phyloP scores from a whole-genome alignment of 2,113 vertebrate genomes.

The Xiphias gladius region DNA sequence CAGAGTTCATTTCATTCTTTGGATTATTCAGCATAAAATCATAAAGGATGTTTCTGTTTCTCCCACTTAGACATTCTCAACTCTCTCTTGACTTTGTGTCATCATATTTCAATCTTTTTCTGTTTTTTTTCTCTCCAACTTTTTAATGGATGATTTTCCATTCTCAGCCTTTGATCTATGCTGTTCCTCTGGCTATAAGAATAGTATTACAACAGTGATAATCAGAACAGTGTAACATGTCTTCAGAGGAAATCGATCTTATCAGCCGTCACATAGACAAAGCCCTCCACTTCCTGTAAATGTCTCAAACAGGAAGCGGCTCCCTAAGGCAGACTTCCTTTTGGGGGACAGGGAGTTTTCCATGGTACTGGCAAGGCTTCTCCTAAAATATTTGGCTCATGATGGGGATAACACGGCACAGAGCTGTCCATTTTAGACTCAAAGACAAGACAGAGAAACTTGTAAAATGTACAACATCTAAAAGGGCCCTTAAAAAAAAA shows the following conservation, averaged over 20 bases:
- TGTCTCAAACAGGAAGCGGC: slow-evolving; percentile 73
- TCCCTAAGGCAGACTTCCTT: slow-evolving; percentile 66
- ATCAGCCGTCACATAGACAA: slow-evolving; percentile 58
- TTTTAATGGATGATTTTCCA: background rate
- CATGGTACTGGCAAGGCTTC: slow-evolving; percentile 21
- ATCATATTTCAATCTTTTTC: background rate
- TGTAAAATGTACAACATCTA: background rate
- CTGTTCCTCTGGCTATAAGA: background rate
- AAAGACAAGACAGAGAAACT: background rate
- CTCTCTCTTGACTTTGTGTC: background rate
- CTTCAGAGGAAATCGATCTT: slow-evolving; percentile 51
- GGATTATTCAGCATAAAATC: slow-evolving; percentile 28
- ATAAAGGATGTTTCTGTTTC: background rate
- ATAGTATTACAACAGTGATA: background rate
- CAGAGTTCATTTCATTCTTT: slow-evolving; percentile 8
- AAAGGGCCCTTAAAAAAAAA: background rate
- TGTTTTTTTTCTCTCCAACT: background rate
- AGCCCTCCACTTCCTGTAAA: slow-evolving; percentile 69
- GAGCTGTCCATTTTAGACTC: slow-evolving; percentile 3
- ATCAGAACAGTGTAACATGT: slow-evolving; percentile 7
- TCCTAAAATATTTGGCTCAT: slow-evolving; percentile 9
- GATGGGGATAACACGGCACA: background rate
- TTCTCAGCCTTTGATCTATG: background rate
- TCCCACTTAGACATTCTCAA: background rate
- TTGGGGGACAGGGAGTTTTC: slow-evolving; percentile 48